A percentile compares a stretch with the other conserved stretches of the same genome.
Evolutionary conservation across 1,140 invertebrate species (phyloP).

Genomic region (Aphidius ervi): DNA sequence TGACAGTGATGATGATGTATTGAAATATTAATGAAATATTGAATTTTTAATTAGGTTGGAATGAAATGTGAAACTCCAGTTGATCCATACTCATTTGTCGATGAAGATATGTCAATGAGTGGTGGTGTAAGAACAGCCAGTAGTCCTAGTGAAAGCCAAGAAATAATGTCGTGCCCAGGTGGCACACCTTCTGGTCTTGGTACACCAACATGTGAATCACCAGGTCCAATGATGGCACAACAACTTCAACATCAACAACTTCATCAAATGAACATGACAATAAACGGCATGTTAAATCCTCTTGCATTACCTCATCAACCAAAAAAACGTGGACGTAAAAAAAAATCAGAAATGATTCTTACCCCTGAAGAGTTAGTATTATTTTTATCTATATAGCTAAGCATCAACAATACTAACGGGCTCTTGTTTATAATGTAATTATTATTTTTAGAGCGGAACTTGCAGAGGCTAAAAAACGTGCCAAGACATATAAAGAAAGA

Average conservation of each 20-base stretch:
- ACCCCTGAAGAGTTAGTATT: constrained; percentile 54
- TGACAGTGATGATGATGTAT: too few species aligned
- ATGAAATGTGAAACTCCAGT: constrained; percentile 64
- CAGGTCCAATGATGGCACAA: constrained; percentile 31
- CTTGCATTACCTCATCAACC: constrained; percentile 62
- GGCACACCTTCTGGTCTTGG: constrained; percentile 41
- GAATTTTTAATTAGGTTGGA: constrained; percentile 37
- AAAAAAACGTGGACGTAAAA: constrained; percentile 79
- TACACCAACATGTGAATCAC: constrained; percentile 43
- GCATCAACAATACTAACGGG: not conserved
- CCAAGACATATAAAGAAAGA: constrained; percentile 76
- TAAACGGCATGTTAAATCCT: constrained; percentile 53
- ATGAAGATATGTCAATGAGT: constrained; percentile 61
- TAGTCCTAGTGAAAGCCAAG: constrained; percentile 44
- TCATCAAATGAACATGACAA: constrained; percentile 46
- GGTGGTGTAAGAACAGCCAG: constrained; percentile 46
- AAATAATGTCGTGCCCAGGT: constrained; percentile 41
- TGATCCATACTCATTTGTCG: constrained; percentile 78
- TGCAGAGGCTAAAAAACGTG: constrained; percentile 61
- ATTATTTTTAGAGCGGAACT: constrained; percentile 57
- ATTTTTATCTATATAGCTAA: not conserved
- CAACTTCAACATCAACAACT: constrained; percentile 32
- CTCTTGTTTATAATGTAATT: not conserved
- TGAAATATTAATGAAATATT: too few species aligned
- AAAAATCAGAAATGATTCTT: constrained; percentile 61